Conservation (phyloP, 2,113 vertebrate species). For the Poecilia latipinna region DNA sequence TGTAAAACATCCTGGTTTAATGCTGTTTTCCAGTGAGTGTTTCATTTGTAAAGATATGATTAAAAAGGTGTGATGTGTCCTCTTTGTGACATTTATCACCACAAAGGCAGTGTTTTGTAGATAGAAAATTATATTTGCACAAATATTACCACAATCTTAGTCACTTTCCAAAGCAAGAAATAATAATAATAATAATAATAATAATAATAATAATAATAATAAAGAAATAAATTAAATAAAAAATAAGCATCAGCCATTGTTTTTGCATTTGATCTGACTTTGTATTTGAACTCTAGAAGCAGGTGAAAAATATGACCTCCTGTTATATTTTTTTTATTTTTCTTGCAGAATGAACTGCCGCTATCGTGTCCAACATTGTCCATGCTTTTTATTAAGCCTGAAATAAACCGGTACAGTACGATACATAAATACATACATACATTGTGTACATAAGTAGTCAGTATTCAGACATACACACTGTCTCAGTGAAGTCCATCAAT, state of each 20-base stretch:
- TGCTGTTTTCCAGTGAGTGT: neutral
- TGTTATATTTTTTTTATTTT: neutral
- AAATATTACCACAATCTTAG: neutral
- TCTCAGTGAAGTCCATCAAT: conserved; percentile 78
- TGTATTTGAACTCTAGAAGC: conserved; percentile 36
- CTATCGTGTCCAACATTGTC: conserved; percentile 62
- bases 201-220: neutral
- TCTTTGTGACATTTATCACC: neutral
- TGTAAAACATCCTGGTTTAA: neutral
- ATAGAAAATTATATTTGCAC: conserved; percentile 7
- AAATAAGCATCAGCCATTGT: conserved; percentile 11
- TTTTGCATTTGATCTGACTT: conserved; percentile 26
- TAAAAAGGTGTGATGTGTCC: neutral
- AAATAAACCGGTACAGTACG: conserved; percentile 65
- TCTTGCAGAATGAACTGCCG: conserved; percentile 39
- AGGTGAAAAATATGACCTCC: conserved; percentile 17
- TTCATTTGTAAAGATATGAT: neutral
- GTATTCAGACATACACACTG: conserved; percentile 75
- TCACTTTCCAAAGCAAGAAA: neutral
- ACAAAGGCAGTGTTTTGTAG: neutral
- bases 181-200: neutral
- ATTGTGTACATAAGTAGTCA: conserved; percentile 73
- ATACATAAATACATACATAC: conserved; percentile 69
- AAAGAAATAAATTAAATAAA: neutral
- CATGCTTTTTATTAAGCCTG: conserved; percentile 84